Evolutionary conservation across 2,113 vertebrate genomes (phyloP), one percentile per base, ranked within the genome.

Genomic region (Buteo buteo): DNA sequence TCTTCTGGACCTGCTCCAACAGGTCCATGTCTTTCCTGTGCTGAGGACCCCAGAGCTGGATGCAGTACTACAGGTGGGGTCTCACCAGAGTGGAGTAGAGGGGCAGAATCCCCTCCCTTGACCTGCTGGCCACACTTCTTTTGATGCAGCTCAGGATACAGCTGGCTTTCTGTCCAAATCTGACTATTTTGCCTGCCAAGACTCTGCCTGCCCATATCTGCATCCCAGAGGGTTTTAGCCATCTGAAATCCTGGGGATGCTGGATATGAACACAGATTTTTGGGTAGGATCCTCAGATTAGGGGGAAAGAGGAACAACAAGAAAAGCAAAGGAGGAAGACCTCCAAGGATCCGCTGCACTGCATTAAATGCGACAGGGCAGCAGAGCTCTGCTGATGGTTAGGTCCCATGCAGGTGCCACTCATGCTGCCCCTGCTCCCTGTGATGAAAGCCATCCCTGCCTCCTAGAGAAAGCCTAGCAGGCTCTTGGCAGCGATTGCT

Each of bases 391-490:
- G 59, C 69, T 31, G 54, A 4, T 9, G 44, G 29, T 1, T 4
- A 6, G 14, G 61, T 44, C 38, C 61, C 0, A 0, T 36, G 50
- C 49, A 16, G 31, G 29, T 73, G 91, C 13, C 72, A 10, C 52
- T 31, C 1, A 0, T 49, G 44, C 36, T 57, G 45, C 49, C 77
- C 81, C 40, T 4, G 0, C 12, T 6, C 25, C 4, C 0, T 10
- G 59, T 6, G 47, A 13, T 1, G 9, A 57, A 54, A 70, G 13
- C 66, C 72, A 59, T 7, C 25, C 47, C 72, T 58, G 71, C 6
- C 9, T 42, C 55, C 88, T 11, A 11, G 13, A 45, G 31, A 13
- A 31, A 65, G 9, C 50, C 71, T 4, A 28, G 54, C 42, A 34
- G 44, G 73, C 22, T 77, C 36, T 31, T 25, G n/a, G 55, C 71